These are phyloP conservation scores for Rutpela maculata DNA, from an alignment of 2,888 invertebrate species.

Conservation along the genomic window DNA sequence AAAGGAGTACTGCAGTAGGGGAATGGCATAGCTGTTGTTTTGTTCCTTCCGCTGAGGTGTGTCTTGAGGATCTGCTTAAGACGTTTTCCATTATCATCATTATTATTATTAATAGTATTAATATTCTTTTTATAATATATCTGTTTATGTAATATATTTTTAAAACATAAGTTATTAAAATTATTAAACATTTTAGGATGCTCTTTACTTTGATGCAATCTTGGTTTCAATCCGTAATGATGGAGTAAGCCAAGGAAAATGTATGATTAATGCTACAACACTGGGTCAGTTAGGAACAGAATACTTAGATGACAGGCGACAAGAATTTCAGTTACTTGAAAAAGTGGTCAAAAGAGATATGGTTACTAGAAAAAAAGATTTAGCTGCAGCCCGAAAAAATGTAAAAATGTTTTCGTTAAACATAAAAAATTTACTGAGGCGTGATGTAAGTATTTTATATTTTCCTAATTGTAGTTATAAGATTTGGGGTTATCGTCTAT, in stretches of 20 bases:
- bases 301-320: constrained; percentile 80
- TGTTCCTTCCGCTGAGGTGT: no score
- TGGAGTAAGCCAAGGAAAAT: constrained; percentile 78
- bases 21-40: no score
- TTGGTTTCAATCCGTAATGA: constrained; percentile 78
- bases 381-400: constrained; percentile 74
- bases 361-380: constrained; percentile 77
- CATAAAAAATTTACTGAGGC: constrained; percentile 73
- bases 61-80: no score
- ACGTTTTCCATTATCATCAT: no score
- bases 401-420: constrained; percentile 72
- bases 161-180: neutral
- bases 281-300: constrained; percentile 82
- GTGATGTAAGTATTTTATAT: constrained; percentile 69
- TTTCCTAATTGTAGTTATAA: neutral
- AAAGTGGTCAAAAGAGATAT: constrained; percentile 79
- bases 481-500: no score
- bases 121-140: no score
- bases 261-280: constrained; percentile 79
- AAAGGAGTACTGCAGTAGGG: no score
- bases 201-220: constrained; percentile 80
- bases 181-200: constrained; percentile 74
- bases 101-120: no score
- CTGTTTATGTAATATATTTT: no score
- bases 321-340: constrained; percentile 78